Conservation (phyloP, 2,797 vertebrate species). For the Tragopan temminckii region DNA sequence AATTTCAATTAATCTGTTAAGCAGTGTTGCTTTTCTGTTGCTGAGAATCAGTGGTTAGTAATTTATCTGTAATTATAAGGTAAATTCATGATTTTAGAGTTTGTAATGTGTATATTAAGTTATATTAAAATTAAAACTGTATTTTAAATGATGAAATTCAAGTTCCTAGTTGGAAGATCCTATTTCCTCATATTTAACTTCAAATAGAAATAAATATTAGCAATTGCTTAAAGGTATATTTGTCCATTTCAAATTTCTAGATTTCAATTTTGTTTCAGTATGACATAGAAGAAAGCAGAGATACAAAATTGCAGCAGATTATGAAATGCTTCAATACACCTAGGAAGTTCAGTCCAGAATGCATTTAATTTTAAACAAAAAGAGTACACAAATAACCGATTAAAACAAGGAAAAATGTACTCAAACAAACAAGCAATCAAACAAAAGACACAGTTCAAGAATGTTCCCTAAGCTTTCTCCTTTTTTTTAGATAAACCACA, state of each 20-base stretch:
- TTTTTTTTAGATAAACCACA: accelerated
- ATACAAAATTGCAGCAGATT: background rate
- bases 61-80: background rate
- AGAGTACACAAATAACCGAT: accelerated
- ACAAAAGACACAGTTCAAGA: background rate
- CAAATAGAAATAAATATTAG: background rate
- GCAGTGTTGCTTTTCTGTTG: background rate
- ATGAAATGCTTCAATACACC: background rate
- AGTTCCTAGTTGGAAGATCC: background rate
- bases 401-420: background rate
- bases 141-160: background rate
- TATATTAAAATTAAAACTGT: background rate
- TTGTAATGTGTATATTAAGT: background rate
- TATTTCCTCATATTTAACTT: background rate
- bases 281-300: background rate
- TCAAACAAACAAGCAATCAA: accelerated
- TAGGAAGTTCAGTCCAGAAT: background rate
- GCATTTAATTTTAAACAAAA: background rate
- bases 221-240: slow-evolving; percentile 17
- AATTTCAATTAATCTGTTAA: background rate
- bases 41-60: background rate
- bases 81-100: background rate
- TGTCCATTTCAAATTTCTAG: slow-evolving; percentile 13
- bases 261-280: slow-evolving; percentile 6
- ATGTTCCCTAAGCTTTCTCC: background rate